Percentiles rank a stretch among this genome's conserved stretches.
Conservation (phyloP, 2,113 vertebrate species). For the Ascaphus truei region DNA sequence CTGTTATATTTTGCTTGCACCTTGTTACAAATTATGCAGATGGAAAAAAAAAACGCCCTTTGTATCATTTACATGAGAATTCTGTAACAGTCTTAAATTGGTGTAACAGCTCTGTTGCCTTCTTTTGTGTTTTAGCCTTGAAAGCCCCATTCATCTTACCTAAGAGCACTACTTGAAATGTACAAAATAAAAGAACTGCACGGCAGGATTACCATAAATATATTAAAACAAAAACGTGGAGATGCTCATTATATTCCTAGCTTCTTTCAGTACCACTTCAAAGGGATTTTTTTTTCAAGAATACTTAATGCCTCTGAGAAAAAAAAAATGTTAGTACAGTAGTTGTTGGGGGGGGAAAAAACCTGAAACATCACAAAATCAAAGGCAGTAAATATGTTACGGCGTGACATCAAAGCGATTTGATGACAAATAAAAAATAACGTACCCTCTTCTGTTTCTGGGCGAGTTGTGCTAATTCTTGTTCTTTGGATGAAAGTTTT, state of each 20-base stretch:
- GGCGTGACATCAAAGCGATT: neutral
- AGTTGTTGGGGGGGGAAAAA: neutral
- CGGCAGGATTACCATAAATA: conserved; percentile 8
- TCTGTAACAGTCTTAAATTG: neutral
- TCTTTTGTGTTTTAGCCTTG: neutral
- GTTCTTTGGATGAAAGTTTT: conserved; percentile 77
- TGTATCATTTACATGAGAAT: too few relatives aligned
- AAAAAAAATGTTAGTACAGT: too few relatives aligned
- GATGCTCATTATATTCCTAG: neutral
- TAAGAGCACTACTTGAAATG: neutral
- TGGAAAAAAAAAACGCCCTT: too few relatives aligned
- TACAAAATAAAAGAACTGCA: neutral
- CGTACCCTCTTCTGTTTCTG: conserved; percentile 78
- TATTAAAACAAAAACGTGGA: neutral
- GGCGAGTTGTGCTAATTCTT: conserved; percentile 74
- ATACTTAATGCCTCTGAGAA: neutral
- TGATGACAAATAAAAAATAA: neutral
- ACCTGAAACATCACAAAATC: neutral
- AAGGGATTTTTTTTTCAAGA: neutral
- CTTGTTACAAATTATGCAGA: too few relatives aligned
- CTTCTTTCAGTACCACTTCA: neutral
- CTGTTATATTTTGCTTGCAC: too few relatives aligned
- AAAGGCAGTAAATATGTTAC: neutral
- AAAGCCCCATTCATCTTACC: neutral
- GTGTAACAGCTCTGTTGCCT: neutral